Evolutionary conservation across 2,797 vertebrate species (phyloP), one percentile per base, ranked within the genome.

Genomic region (Paratrypauchen microcephalus): DNA sequence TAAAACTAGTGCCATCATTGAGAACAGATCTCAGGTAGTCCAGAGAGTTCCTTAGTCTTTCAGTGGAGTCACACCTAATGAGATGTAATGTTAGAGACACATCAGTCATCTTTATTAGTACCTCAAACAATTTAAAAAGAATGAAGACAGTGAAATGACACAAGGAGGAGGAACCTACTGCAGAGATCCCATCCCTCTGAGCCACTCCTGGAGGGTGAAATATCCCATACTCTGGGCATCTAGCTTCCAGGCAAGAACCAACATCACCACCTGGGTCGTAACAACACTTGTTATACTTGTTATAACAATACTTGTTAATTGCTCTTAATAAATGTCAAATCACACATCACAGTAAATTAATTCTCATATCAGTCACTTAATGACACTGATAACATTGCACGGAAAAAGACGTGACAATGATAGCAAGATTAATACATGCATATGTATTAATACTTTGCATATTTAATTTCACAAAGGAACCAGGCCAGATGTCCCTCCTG

Each of bases 191-290:
- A 99, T 99, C 87, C 97, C 98, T 93, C 96, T 97, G 74, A 99
- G 93, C 98, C 98, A 99, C 83, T 99, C 98, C 87, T 99, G 98
- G 61, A 98, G 94, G 18, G 97, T 99, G 86, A 99, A 99, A 89
- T 99, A 99, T 54, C 98, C 98, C 98, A 99, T 99, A 85, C 97
- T 99, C 88, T 99, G 97, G 77, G 98, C 98, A 88, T 99, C 97
- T 90, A 99, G 90, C 88, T 98, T 99, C 98, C 98, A 99, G 23
- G 98, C 98, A 73, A 99, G 90, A 74, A 99, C 98, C 85, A 99
- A 95, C 98, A 99, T 99, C 90, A 98, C 97, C 87, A 99, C 97
- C 98, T 99, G 88, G 83, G 76, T 81, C 50, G 79, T 4, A 60
- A 36, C 23, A 69, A 60, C 11, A 55, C 15, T 57, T 21, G 1